phyloP scores from a whole-genome alignment of 2,797 vertebrate genomes.

The Neosilurus hyrtlii region DNA sequence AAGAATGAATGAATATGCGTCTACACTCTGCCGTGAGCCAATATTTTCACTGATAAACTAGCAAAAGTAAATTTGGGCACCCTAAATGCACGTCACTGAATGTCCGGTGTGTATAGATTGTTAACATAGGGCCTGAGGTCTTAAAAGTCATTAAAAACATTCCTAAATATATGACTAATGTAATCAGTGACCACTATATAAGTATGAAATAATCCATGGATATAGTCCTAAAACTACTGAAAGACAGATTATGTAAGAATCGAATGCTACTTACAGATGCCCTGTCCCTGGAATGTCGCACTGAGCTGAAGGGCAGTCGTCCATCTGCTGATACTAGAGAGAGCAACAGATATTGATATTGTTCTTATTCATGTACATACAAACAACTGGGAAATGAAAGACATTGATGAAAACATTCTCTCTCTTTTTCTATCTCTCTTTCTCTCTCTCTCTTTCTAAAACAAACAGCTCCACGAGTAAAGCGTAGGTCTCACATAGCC shows the following conservation, averaged over 20 bases:
- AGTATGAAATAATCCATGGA: background rate
- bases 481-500: no score
- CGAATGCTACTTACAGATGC: conserved; percentile 78
- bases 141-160: background rate
- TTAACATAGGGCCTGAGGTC: no score
- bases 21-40: no score
- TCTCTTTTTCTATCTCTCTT: background rate
- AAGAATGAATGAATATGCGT: no score
- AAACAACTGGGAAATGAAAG: conserved; percentile 1
- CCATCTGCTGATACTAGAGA: conserved; percentile 74
- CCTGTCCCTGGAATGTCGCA: conserved; percentile 89
- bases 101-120: no score
- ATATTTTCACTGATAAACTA: no score
- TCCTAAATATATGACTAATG: background rate
- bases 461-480: no score
- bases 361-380: background rate
- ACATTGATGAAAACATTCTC: background rate
- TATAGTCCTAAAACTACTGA: background rate
- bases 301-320: conserved; percentile 84
- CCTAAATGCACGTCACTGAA: no score
- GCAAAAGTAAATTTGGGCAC: no score
- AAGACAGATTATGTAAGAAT: background rate
- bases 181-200: background rate
- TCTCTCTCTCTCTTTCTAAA: background rate
- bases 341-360: background rate